A percentile compares a stretch with the other conserved stretches of the same genome.
Evolutionary conservation across 2,888 invertebrate genomes (phyloP).

Genomic region (Drosophila putrida): DNA sequence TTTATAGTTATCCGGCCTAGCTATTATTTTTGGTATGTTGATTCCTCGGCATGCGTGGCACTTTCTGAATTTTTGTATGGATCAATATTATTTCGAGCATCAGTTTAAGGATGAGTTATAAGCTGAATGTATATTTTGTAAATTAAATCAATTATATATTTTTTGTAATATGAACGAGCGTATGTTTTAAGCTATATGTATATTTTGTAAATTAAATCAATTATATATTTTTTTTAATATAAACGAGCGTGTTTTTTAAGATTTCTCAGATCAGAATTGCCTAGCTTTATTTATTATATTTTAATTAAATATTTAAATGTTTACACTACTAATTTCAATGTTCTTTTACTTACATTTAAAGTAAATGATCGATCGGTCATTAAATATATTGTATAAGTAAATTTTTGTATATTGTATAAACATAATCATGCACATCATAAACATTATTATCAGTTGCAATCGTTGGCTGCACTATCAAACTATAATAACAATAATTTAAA

Average conservation of each 20-base stretch:
- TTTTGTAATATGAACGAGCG: slow-evolving; percentile 38
- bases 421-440: slow-evolving; percentile 53
- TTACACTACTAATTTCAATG: slow-evolving; percentile 78
- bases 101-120: slow-evolving; percentile 29
- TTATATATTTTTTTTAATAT: slow-evolving; percentile 39
- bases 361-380: slow-evolving; percentile 64
- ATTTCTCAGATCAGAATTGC: slow-evolving; percentile 70
- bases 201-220: slow-evolving; percentile 27
- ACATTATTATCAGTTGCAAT: slow-evolving; percentile 73
- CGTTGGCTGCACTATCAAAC: slow-evolving; percentile 48
- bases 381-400: slow-evolving; percentile 50
- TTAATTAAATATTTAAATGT: slow-evolving; percentile 75
- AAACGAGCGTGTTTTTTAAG: slow-evolving; percentile 30
- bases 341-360: slow-evolving; percentile 75
- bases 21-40: slow-evolving; percentile 54
- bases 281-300: slow-evolving; percentile 70
- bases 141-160: slow-evolving; percentile 27
- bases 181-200: slow-evolving; percentile 43
- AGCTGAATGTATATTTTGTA: slow-evolving; percentile 37
- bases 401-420: slow-evolving; percentile 49
- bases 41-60: slow-evolving; percentile 54
- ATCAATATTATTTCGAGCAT: slow-evolving; percentile 47
- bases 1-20: slow-evolving; percentile 37
- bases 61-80: slow-evolving; percentile 55
- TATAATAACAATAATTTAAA: slow-evolving; percentile 6